Evolutionary conservation across 2,888 invertebrate species (phyloP).

Genomic region (Ellobium chinense): DNA sequence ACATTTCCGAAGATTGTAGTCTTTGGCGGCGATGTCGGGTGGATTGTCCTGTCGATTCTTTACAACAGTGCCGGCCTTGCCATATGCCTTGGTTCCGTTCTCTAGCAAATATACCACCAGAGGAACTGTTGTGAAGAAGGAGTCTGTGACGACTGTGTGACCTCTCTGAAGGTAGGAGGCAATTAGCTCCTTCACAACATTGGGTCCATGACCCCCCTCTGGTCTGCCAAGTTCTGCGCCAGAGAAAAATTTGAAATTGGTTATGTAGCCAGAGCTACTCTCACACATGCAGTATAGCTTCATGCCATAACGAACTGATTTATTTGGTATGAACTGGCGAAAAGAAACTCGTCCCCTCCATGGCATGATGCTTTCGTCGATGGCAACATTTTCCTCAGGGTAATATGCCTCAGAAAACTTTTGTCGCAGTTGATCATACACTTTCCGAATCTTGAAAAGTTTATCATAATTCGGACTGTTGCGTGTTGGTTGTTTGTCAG

Average conservation of each 20-base stretch:
- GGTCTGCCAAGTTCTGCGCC: not conserved
- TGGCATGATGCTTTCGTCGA: conserved; percentile 25
- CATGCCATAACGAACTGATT: conserved; percentile 7
- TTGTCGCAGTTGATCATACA: not conserved
- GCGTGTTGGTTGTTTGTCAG: no score
- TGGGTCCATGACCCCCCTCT: conserved; percentile 8
- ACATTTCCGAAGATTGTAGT: not conserved
- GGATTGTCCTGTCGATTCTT: conserved; percentile 40
- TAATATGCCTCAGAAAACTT: not conserved
- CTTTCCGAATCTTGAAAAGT: not conserved
- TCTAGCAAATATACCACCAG: not conserved
- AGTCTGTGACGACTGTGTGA: conserved; percentile 4
- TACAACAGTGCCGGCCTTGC: conserved; percentile 38
- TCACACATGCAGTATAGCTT: conserved; percentile 5
- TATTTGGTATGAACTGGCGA: conserved; percentile 14
- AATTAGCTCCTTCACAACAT: not conserved
- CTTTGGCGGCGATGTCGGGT: conserved; percentile 12
- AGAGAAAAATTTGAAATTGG: not conserved
- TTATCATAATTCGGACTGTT: not conserved
- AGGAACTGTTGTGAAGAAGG: not conserved
- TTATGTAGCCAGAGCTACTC: not conserved
- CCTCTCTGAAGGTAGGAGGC: not conserved
- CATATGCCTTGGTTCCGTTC: conserved; percentile 7
- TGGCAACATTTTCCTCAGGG: not conserved
- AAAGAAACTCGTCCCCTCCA: conserved; percentile 5